Conservation (phyloP, 2,113 vertebrate genomes). For the Cololabis saira region DNA sequence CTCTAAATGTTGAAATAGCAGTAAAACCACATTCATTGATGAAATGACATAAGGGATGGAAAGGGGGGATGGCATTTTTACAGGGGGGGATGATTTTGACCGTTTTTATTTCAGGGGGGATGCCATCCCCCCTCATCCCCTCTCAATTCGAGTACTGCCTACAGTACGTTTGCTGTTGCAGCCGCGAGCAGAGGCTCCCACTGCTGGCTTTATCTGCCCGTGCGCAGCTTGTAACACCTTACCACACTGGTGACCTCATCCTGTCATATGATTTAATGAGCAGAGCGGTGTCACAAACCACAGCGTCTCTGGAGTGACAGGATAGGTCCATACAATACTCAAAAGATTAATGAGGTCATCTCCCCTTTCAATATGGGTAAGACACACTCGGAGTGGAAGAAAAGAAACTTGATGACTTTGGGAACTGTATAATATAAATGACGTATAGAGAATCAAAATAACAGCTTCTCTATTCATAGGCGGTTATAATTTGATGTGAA, state of each 20-base stretch:
- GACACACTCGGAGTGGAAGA: constrained; percentile 23
- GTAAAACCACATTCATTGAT: too few relatives aligned
- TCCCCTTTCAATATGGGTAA: constrained; percentile 22
- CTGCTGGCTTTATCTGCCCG: constrained; percentile 64
- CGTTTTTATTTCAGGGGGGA: too few relatives aligned
- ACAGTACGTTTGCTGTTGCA: constrained; percentile 36
- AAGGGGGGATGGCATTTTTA: too few relatives aligned
- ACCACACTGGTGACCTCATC: constrained; percentile 73
- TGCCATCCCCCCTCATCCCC: too few relatives aligned
- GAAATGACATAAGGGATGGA: too few relatives aligned
- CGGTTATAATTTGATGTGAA: constrained; percentile 30
- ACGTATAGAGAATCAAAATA: constrained; percentile 53
- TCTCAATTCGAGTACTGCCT: too few relatives aligned
- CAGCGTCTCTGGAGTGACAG: constrained; percentile 61
- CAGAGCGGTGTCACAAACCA: constrained; percentile 65
- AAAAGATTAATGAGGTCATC: constrained; percentile 79
- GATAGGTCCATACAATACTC: constrained; percentile 59
- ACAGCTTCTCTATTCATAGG: constrained; percentile 32
- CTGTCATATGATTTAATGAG: constrained; percentile 79
- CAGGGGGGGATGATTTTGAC: too few relatives aligned
- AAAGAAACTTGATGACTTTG: constrained; percentile 55
- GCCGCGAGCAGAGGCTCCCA: constrained; percentile 23
- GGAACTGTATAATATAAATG: constrained; percentile 45
- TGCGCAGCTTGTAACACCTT: constrained; percentile 67
- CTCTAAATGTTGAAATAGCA: too few relatives aligned